Evolutionary conservation across 2,113 vertebrate genomes (phyloP), one percentile per base, ranked within the genome.

Genomic region (Leucopternis melanops): DNA sequence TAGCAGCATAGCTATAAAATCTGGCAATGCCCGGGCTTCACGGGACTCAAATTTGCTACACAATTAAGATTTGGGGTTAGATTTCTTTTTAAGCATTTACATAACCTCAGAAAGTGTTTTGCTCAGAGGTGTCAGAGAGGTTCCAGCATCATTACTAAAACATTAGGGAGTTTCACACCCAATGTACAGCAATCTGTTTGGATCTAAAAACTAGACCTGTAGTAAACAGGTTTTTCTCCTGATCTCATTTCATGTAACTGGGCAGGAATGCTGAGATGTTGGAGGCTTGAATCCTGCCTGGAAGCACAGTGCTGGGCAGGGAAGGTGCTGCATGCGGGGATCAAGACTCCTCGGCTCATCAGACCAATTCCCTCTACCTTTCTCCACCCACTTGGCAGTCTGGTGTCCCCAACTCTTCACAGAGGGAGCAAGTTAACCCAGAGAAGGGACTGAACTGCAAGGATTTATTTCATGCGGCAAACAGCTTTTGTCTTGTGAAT

Each of bases 181-280:
- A 88, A 89, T 86, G 54, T 79, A 96, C 58, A 72, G 81, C 87
- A 90, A 91, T 96, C 89, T 84, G 88, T 93, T 98, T 94, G 90
- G 82, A 95, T 93, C 40, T 8, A 13, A 90, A 85, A 92, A 92
- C 66, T 44, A 94, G 90, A 95, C 67, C 74, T 88, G 62, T 81
- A 95, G 71, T 81, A 77, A 87, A 84, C n/a, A 65, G 29, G 15
- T 92, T 95, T 71, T 73, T 77, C 86, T 57, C 54, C 55, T 73
- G 55, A 81, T 96, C 74, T 88, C 34, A 6, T 95, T 96, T 88
- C 63, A 75, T 66, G 34, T 79, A 88, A 83, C 84, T 91, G 91
- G 29, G 93, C 49, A 92, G 81, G 90, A 95, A 58, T 75, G n/a
- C n/a, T 63, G 85, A 90, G 86, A 71, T 63, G 80, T 16, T 69